Evolutionary conservation across 2,797 vertebrate genomes (phyloP).

Genomic region (Todus mexicanus): DNA sequence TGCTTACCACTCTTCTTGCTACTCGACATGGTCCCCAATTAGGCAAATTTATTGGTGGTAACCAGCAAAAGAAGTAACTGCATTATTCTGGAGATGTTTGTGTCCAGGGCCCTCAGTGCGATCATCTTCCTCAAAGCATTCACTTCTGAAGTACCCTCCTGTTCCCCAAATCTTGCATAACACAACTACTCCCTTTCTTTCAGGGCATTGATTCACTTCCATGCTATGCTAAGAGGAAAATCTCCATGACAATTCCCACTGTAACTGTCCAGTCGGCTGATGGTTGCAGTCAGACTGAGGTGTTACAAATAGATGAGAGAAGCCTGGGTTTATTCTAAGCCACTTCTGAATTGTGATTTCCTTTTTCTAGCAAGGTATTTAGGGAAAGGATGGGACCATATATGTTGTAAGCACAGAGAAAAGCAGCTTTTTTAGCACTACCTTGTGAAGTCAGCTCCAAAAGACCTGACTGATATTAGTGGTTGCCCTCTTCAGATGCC

Average conservation of each 20-base stretch:
- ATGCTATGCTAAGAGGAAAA: background rate
- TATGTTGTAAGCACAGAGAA: background rate
- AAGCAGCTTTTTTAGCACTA: background rate
- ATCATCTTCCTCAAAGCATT: background rate
- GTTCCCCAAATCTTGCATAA: background rate
- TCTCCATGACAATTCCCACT: background rate
- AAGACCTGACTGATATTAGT: background rate
- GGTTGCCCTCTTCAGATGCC: background rate
- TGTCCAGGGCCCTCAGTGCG: background rate
- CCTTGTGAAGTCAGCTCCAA: background rate
- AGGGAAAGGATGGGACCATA: background rate
- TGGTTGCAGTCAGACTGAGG: background rate
- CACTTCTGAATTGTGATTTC: background rate
- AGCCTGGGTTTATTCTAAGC: background rate
- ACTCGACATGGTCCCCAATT: rapidly evolving
- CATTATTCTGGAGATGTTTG: background rate
- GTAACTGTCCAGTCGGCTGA: background rate
- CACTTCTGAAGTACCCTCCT: background rate
- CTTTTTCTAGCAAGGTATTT: background rate
- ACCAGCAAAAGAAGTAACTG: background rate
- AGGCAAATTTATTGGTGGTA: background rate
- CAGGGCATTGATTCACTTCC: background rate
- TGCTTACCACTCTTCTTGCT: background rate
- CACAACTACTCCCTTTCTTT: background rate
- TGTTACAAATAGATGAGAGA: background rate